phyloP scores from a whole-genome alignment of 2,888 invertebrate species.

The Pilophorus perplexus region DNA sequence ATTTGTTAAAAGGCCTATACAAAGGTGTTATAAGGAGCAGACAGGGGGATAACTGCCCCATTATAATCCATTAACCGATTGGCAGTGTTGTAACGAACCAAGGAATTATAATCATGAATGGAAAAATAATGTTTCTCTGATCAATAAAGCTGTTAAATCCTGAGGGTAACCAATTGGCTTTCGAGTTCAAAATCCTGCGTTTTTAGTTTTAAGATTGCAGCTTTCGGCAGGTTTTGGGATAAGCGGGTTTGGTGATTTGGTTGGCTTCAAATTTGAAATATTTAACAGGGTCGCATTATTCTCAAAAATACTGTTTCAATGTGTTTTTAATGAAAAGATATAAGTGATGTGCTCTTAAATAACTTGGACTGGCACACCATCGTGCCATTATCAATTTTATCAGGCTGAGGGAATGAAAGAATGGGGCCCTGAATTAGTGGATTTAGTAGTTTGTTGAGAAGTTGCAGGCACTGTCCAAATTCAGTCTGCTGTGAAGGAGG shows the following conservation, averaged over 20 bases:
- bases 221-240: constrained; percentile 7
- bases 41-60: background rate
- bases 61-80: background rate
- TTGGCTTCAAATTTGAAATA: background rate
- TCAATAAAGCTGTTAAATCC: constrained; percentile 28
- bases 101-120: constrained; percentile 15
- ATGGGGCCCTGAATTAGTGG: too few species aligned
- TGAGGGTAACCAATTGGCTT: constrained; percentile 18
- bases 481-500: too few species aligned
- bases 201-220: constrained; percentile 4
- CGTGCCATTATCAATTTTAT: too few species aligned
- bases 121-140: constrained; percentile 30
- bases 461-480: too few species aligned
- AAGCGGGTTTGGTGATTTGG: background rate
- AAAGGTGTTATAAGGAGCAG: too few species aligned
- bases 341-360: too few species aligned
- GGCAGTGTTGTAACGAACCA: constrained; percentile 1
- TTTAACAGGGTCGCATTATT: background rate
- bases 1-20: constrained; percentile 6
- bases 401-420: too few species aligned
- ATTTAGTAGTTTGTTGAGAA: too few species aligned
- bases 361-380: too few species aligned
- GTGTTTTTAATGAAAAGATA: too few species aligned
- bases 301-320: too few species aligned
- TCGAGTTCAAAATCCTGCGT: constrained; percentile 22